These are phyloP conservation scores for Nematolebias whitei DNA, from an alignment of 2,113 vertebrate species.

Conservation along the genomic window DNA sequence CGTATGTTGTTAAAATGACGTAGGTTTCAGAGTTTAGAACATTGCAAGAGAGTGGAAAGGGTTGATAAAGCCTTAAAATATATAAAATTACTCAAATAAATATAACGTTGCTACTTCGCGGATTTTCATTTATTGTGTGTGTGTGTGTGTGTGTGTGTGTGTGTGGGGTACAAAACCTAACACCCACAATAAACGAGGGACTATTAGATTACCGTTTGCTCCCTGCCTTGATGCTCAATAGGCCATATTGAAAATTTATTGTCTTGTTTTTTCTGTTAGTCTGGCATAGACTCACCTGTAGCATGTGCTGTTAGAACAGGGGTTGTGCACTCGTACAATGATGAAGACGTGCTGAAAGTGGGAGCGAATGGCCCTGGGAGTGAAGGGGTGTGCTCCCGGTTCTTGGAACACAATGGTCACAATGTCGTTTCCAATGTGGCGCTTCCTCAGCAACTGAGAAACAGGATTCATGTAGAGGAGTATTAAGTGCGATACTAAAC, in stretches of 20 bases:
- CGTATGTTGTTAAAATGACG: too few relatives aligned
- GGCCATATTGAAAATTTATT: not conserved
- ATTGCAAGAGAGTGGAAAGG: too few relatives aligned
- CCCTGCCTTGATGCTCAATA: not conserved
- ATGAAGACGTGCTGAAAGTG: conserved; percentile 97
- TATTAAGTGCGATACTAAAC: not conserved
- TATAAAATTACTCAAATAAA: too few relatives aligned
- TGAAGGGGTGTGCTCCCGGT: conserved; percentile 92
- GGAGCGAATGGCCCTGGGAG: conserved; percentile 92
- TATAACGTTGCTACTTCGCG: too few relatives aligned
- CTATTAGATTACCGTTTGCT: not conserved
- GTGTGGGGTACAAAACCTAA: too few relatives aligned
- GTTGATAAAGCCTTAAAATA: too few relatives aligned
- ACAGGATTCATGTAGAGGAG: conserved; percentile 5
- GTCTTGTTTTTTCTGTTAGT: not conserved
- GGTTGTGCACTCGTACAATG: conserved; percentile 88
- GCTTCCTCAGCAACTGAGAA: conserved; percentile 89
- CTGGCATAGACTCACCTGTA: conserved; percentile 84
- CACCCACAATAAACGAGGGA: not conserved
- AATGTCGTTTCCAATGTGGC: conserved; percentile 96
- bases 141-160: too few relatives aligned
- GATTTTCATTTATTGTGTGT: too few relatives aligned
- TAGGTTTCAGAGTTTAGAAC: too few relatives aligned
- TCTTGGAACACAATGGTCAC: conserved; percentile 98
- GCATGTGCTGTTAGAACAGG: conserved; percentile 91